phyloP scores from a whole-genome alignment of 2,797 vertebrate species.

The Coreius guichenoti region DNA sequence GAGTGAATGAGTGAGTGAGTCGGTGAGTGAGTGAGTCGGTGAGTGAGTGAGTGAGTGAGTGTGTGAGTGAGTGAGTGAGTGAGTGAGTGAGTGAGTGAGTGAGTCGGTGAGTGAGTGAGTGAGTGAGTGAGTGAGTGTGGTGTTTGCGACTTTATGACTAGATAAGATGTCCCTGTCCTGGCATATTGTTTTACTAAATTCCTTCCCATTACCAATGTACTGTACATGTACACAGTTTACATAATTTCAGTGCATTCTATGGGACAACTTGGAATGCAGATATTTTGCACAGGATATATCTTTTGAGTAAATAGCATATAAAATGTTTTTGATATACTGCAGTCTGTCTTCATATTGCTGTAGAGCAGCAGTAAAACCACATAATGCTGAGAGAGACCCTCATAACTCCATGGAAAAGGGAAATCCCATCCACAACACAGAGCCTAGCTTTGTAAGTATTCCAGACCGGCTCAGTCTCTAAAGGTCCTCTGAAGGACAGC shows the following conservation, averaged over 20 bases:
- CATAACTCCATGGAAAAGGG: slow-evolving; percentile 14
- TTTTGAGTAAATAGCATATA: not conserved
- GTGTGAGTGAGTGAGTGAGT: too few relatives aligned
- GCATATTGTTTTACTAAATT: not conserved
- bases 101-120: accelerated
- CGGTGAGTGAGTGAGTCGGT: accelerated
- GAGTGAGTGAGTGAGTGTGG: too few relatives aligned
- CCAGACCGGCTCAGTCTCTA: slow-evolving; percentile 29
- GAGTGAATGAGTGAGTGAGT: accelerated
- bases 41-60: not conserved
- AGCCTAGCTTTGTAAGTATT: slow-evolving; percentile 48
- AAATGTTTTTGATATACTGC: not conserved
- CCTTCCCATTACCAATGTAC: not conserved
- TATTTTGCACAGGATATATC: not conserved
- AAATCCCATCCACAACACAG: slow-evolving; percentile 47
- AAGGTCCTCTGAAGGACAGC: slow-evolving; percentile 59
- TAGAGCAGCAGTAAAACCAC: slow-evolving; percentile 1
- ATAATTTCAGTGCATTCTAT: too few relatives aligned
- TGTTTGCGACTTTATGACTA: too few relatives aligned
- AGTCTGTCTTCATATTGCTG: not conserved
- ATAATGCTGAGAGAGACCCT: slow-evolving; percentile 5
- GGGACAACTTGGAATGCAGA: not conserved
- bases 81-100: too few relatives aligned
- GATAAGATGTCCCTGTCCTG: not conserved
- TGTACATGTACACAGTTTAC: not conserved